Evolutionary conservation across 2,797 vertebrate genomes (phyloP).

Genomic region (Channallabes apus): DNA sequence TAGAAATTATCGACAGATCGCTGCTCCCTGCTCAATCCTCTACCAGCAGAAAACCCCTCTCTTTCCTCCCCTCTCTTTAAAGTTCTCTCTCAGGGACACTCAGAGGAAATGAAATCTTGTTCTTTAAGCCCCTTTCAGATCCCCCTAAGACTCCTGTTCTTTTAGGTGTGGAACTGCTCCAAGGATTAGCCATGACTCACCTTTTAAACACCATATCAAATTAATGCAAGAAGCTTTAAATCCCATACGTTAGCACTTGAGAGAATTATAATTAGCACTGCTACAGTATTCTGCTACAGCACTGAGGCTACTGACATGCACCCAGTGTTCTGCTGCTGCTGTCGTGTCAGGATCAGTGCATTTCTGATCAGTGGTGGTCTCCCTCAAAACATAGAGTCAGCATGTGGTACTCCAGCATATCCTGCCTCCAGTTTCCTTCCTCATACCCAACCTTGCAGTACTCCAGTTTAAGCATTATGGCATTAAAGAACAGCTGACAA

Average conservation of each 20-base stretch:
- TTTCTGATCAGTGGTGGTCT: not conserved
- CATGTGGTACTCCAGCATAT: not conserved
- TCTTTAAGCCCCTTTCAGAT: not conserved
- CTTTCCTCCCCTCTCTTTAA: not conserved
- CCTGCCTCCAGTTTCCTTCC: constrained; percentile 1
- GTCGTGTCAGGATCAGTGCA: not conserved
- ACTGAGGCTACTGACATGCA: not conserved
- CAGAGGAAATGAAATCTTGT: not conserved
- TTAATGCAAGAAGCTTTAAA: constrained; percentile 6
- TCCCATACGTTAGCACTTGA: not conserved
- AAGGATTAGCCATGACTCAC: not conserved
- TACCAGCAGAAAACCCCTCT: not conserved
- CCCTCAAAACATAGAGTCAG: not conserved
- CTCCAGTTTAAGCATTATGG: not conserved
- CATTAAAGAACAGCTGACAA: not conserved
- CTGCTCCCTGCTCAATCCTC: not conserved
- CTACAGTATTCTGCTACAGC: not conserved
- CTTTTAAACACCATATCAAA: constrained; percentile 2
- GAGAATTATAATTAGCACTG: constrained; percentile 1
- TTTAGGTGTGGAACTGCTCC: not conserved
- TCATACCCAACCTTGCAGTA: not conserved
- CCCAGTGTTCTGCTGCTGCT: not conserved
- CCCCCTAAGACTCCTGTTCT: not conserved
- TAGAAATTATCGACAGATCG: constrained; percentile 11
- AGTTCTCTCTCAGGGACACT: not conserved